Conservation (phyloP, 1,140 invertebrate genomes). For the Lepidurus apus region DNA sequence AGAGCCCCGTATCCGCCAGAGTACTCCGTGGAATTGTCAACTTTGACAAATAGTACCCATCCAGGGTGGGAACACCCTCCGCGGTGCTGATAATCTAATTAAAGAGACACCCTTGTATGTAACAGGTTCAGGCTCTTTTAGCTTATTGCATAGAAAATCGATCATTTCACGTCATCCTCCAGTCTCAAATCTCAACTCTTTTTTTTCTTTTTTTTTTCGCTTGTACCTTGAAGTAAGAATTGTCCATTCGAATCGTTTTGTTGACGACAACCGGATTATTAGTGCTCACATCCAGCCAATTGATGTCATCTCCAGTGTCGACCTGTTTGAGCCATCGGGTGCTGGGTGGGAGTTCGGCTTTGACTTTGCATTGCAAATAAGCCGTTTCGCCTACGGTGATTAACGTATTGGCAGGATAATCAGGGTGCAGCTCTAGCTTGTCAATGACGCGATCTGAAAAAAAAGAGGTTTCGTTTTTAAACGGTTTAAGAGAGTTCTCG, state of each 20-base stretch:
- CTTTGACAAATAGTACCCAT: neutral
- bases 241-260: neutral
- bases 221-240: neutral
- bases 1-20: neutral
- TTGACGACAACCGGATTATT: slow-evolving; percentile 2
- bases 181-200: neutral
- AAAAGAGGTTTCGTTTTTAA: neutral
- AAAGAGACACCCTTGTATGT: neutral
- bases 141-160: neutral
- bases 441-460: neutral
- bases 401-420: neutral
- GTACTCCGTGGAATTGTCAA: neutral
- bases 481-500: neutral
- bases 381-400: neutral
- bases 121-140: neutral
- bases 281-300: neutral
- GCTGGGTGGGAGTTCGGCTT: neutral
- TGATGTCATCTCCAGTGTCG: neutral
- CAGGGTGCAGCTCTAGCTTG: neutral
- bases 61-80: neutral
- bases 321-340: neutral
- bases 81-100: slow-evolving; percentile 9
- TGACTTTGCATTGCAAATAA: slow-evolving; percentile 15
- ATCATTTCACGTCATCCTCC: neutral
- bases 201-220: neutral